phyloP scores from a whole-genome alignment of 2,113 vertebrate genomes.

The Alethe diademata region DNA sequence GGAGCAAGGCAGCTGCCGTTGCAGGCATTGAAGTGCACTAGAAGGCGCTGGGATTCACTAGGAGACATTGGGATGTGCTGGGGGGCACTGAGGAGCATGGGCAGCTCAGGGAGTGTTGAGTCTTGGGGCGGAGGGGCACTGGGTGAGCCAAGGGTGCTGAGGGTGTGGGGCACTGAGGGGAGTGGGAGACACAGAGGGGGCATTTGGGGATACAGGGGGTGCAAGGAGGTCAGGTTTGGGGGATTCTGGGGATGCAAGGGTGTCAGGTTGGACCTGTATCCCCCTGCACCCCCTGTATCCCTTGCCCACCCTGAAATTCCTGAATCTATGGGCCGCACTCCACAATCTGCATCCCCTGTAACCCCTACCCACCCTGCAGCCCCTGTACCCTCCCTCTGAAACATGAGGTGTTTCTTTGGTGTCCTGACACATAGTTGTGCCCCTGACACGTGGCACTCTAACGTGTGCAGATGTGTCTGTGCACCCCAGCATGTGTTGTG shows the following conservation, averaged over 20 bases:
- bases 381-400: background rate
- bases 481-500: background rate
- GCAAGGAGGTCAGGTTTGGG: background rate
- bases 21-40: background rate
- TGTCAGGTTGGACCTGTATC: background rate
- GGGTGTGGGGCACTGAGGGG: too few species aligned
- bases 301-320: background rate
- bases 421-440: background rate
- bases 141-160: background rate
- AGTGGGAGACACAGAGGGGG: too few species aligned
- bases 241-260: background rate
- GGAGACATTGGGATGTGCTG: background rate
- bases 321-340: background rate
- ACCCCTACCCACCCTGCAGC: background rate
- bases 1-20: background rate
- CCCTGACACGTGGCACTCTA: background rate
- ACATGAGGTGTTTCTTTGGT: background rate
- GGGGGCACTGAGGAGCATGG: background rate
- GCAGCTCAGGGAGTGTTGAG: background rate
- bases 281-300: background rate
- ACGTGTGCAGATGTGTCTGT: background rate
- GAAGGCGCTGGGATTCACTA: background rate
- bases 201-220: background rate
- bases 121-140: background rate
- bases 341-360: background rate